These are phyloP conservation scores for Eleutherodactylus coqui DNA, from an alignment of 2,797 vertebrate species.

Conservation along the genomic window DNA sequence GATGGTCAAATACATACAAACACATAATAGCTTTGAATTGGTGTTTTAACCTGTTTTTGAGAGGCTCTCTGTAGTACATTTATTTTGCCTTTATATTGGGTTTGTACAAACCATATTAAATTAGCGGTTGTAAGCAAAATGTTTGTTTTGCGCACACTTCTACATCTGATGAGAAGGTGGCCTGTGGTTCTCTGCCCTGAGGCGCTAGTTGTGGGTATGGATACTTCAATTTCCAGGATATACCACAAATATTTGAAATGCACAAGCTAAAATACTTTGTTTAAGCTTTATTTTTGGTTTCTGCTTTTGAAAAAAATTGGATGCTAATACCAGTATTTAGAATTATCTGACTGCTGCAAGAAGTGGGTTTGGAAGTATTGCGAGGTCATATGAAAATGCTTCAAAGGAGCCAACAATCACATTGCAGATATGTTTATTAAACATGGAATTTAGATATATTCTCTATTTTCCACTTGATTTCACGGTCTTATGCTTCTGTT, in stretches of 20 bases:
- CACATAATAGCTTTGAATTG: no score
- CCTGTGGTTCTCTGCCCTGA: background rate
- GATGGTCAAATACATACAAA: no score
- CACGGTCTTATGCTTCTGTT: constrained; percentile 29
- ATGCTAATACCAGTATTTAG: background rate
- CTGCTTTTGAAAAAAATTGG: background rate
- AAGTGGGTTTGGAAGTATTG: constrained; percentile 12
- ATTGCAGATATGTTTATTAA: constrained; percentile 18
- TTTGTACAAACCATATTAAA: background rate
- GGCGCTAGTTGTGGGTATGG: background rate
- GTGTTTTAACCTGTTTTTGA: no score
- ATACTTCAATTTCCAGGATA: background rate
- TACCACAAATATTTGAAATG: background rate
- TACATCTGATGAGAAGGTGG: background rate
- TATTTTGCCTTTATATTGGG: background rate
- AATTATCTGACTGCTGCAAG: background rate
- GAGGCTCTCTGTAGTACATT: background rate
- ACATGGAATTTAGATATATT: constrained; percentile 6
- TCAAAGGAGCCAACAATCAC: constrained; percentile 15
- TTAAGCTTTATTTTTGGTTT: background rate
- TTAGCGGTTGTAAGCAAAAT: background rate
- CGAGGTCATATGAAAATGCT: constrained; percentile 30
- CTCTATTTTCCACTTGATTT: constrained; percentile 22
- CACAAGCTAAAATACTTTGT: background rate
- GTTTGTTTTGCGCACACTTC: background rate